Evolutionary conservation across 2,888 invertebrate genomes (phyloP).

Genomic region (Teinopalpus imperialis): DNA sequence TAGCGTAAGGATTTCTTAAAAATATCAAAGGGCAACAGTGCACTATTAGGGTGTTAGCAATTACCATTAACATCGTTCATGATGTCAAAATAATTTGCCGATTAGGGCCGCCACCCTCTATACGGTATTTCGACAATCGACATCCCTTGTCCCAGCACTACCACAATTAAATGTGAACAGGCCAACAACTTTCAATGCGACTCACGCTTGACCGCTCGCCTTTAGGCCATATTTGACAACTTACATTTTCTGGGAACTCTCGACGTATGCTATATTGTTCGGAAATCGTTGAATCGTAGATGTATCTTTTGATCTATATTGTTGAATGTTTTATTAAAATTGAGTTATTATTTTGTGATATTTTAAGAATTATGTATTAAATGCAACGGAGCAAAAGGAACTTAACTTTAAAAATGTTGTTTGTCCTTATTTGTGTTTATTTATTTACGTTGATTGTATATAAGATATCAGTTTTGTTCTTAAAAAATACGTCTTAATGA

Average conservation of each 20-base stretch:
- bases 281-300: constrained; percentile 48
- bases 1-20: too few species aligned
- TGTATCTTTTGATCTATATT: constrained; percentile 33
- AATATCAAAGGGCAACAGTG: too few species aligned
- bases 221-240: constrained; percentile 35
- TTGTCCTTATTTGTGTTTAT: too few species aligned
- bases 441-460: too few species aligned
- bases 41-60: neutral
- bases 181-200: constrained; percentile 57
- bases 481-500: too few species aligned
- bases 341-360: neutral
- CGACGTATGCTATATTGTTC: constrained; percentile 56
- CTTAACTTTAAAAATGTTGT: too few species aligned
- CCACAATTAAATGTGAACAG: constrained; percentile 77
- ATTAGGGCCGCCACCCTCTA: constrained; percentile 15
- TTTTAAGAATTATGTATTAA: neutral
- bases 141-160: constrained; percentile 30
- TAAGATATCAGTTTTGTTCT: too few species aligned
- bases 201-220: constrained; percentile 48
- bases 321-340: constrained; percentile 1
- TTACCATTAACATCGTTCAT: constrained; percentile 3
- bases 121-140: neutral
- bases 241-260: constrained; percentile 35
- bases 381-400: too few species aligned
- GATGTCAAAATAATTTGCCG: constrained; percentile 31